phyloP scores from a whole-genome alignment of 2,888 invertebrate species.

The Ischnus inquisitorius region DNA sequence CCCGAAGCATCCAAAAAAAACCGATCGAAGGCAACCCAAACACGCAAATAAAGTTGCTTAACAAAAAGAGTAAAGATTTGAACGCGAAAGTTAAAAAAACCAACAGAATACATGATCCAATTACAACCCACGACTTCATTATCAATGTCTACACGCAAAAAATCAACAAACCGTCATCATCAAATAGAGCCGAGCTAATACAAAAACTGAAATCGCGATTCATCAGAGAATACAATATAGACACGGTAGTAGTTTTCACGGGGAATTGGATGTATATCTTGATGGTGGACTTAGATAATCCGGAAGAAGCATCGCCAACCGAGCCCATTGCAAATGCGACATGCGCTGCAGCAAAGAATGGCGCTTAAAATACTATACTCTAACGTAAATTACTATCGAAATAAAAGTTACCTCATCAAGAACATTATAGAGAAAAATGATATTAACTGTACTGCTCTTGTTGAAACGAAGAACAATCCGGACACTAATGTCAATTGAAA shows the following conservation, averaged over 20 bases:
- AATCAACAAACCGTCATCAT: conserved; percentile 28
- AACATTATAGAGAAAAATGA: conserved; percentile 32
- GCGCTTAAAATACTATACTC: conserved; percentile 31
- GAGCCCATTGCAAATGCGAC: conserved; percentile 10
- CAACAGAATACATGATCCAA: conserved; percentile 15
- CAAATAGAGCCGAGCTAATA: conserved; percentile 22
- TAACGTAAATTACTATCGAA: conserved; percentile 41
- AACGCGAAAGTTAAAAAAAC: background rate
- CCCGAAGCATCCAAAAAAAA: too few species aligned
- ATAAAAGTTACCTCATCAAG: conserved; percentile 32
- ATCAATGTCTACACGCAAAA: conserved; percentile 22
- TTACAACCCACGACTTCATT: conserved; percentile 33
- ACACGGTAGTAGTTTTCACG: too few species aligned
- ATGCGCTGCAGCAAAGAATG: conserved; percentile 1
- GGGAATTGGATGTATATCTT: conserved; percentile 30
- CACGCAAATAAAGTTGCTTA: conserved; percentile 22
- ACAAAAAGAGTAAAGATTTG: conserved; percentile 7
- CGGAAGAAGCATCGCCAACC: background rate
- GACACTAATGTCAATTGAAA: background rate
- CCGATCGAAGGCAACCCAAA: conserved; percentile 30
- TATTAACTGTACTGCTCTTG: conserved; percentile 40
- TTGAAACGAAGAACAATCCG: conserved; percentile 23
- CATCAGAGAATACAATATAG: conserved; percentile 7
- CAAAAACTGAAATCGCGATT: conserved; percentile 9
- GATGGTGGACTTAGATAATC: background rate